These are phyloP conservation scores for Fundulus diaphanus DNA, from an alignment of 2,797 vertebrate genomes.

Conservation along the genomic window DNA sequence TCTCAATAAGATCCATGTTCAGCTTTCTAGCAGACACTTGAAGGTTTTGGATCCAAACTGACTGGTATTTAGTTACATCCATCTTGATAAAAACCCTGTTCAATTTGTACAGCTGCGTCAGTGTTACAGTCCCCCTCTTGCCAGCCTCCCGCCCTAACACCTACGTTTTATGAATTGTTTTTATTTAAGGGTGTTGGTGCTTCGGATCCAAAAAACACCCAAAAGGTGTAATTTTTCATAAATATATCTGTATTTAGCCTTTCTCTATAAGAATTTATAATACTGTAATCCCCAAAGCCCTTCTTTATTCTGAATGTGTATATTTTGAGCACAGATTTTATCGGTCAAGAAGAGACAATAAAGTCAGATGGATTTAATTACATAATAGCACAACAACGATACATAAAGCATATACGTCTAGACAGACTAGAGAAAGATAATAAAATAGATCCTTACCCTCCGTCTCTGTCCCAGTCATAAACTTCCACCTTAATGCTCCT, in stretches of 20 bases:
- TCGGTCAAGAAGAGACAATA: not conserved
- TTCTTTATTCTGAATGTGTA: constrained; percentile 17
- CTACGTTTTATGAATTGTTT: no score
- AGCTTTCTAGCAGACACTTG: no score
- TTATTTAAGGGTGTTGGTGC: not conserved
- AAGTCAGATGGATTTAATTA: not conserved
- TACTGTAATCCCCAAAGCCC: constrained; percentile 26
- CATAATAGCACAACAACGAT: not conserved
- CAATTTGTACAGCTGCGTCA: no score
- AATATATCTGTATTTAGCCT: no score
- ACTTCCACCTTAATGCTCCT: constrained; percentile 95
- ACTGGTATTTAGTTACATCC: no score
- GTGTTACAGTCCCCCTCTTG: no score
- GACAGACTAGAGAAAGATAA: not conserved
- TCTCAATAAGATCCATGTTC: no score
- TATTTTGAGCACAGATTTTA: constrained; percentile 5
- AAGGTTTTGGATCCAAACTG: no score
- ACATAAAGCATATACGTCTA: no score
- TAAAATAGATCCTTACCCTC: constrained; percentile 82
- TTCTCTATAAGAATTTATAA: no score
- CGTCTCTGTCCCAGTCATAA: constrained; percentile 94
- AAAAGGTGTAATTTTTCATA: not conserved
- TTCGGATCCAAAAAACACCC: not conserved
- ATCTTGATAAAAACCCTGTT: no score
- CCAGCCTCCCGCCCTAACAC: no score